Conservation (phyloP, 2,113 vertebrate genomes). For the Cynocephalus volans region DNA sequence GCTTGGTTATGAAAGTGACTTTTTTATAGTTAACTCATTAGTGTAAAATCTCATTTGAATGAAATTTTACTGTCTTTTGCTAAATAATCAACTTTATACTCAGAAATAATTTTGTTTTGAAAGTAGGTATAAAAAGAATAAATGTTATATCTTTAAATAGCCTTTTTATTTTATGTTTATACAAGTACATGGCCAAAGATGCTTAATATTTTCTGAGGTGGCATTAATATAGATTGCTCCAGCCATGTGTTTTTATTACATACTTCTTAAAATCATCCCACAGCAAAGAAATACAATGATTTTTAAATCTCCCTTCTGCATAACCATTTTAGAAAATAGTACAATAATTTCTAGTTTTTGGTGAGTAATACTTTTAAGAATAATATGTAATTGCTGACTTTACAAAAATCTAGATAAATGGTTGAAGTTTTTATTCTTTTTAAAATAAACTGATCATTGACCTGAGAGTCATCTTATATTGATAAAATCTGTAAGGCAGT, state of each 20-base stretch:
- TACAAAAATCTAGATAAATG: background rate
- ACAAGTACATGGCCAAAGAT: background rate
- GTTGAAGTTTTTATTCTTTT: background rate
- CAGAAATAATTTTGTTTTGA: background rate
- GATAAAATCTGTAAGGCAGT: background rate
- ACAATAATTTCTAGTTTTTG: background rate
- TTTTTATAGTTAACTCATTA: background rate
- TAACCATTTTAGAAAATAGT: background rate
- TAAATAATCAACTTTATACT: background rate
- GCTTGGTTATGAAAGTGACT: background rate
- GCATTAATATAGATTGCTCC: background rate
- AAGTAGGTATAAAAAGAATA: background rate
- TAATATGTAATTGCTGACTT: constrained; percentile 37
- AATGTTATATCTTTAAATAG: constrained; percentile 9
- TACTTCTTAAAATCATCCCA: background rate
- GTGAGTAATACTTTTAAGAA: background rate
- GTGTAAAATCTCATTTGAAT: background rate
- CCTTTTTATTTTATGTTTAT: background rate
- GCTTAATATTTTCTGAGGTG: background rate
- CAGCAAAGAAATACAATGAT: background rate
- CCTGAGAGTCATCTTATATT: background rate
- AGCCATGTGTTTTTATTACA: background rate
- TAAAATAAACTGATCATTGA: background rate
- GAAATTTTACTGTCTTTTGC: background rate
- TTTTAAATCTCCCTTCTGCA: background rate